Conservation (phyloP, 2,113 vertebrate genomes). For the Gasterosteus aculeatus region DNA sequence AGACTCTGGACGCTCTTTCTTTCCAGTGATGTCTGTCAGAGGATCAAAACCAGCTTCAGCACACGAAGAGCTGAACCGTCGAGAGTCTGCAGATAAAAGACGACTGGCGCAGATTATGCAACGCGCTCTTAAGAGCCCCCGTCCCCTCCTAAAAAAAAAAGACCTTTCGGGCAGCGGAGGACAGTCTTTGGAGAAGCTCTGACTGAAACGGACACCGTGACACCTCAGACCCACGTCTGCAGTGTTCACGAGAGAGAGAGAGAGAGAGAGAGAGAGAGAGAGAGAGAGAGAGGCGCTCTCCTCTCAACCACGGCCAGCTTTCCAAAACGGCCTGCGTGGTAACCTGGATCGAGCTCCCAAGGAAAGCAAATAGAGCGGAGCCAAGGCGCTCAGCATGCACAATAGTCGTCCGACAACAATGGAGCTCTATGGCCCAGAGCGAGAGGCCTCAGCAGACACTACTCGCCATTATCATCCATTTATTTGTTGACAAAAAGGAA, state of each 20-base stretch:
- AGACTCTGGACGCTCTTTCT: slow-evolving; percentile 28
- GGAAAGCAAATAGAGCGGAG: slow-evolving; percentile 36
- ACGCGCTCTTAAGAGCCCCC: slow-evolving; percentile 13
- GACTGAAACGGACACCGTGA: slow-evolving; percentile 22
- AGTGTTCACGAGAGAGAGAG: slow-evolving; percentile 55
- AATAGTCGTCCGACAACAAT: neutral
- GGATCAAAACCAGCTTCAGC: slow-evolving; percentile 21
- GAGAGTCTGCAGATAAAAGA: neutral
- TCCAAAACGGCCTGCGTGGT: slow-evolving; percentile 79
- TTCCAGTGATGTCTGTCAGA: slow-evolving; percentile 29
- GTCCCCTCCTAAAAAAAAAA: neutral
- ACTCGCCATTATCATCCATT: neutral
- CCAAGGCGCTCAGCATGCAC: slow-evolving; percentile 12
- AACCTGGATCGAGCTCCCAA: slow-evolving; percentile 63
- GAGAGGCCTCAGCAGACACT: neutral
- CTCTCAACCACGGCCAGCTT: slow-evolving; percentile 75
- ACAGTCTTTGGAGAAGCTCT: slow-evolving; percentile 30
- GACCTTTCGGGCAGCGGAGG: slow-evolving; percentile 2
- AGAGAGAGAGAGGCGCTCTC: slow-evolving; percentile 46
- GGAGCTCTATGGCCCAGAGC: neutral
- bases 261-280: too few species aligned
- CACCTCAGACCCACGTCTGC: slow-evolving; percentile 34
- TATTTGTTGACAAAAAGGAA: neutral
- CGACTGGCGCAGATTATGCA: neutral
- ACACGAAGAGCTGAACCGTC: neutral